Percentiles rank a stretch among this genome's conserved stretches.
Conservation (phyloP, 2,113 vertebrate species). For the Hassar affinis region DNA sequence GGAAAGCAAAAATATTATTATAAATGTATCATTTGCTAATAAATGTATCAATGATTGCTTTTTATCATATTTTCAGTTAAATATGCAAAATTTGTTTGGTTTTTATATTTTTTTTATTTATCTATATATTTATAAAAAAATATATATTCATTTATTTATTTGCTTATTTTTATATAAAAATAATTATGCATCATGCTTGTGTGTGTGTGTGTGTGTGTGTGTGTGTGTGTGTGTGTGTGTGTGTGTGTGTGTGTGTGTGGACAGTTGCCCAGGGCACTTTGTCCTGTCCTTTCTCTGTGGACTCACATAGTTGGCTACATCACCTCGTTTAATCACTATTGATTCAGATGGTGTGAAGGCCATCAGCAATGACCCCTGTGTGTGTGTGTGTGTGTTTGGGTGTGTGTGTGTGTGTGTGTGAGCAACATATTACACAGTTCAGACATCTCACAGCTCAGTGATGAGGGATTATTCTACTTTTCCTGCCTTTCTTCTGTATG, state of each 20-base stretch:
- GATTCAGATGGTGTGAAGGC: slow-evolving; percentile 60
- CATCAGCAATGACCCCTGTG: slow-evolving; percentile 51
- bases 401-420: neutral
- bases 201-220: slow-evolving; percentile 15
- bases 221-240: slow-evolving; percentile 26
- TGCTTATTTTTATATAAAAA: no score
- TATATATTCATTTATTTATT: no score
- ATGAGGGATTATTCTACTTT: neutral
- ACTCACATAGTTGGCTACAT: slow-evolving; percentile 36
- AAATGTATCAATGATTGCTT: no score
- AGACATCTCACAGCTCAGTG: slow-evolving; percentile 10
- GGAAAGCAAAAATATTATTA: no score
- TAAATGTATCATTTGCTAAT: no score
- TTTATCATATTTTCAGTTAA: no score
- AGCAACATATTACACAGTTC: slow-evolving; percentile 8
- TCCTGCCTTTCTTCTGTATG: neutral
- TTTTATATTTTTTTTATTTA: no score
- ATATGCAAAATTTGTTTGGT: no score
- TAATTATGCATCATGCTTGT: no score
- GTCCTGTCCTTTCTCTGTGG: slow-evolving; percentile 24
- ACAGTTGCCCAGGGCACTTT: slow-evolving; percentile 11
- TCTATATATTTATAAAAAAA: no score
- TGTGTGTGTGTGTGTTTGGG: slow-evolving; percentile 7
- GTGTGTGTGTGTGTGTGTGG: slow-evolving; percentile 20
- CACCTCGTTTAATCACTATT: slow-evolving; percentile 57